phyloP scores from a whole-genome alignment of 2,797 vertebrate genomes.

The Coracias cyanogaster region DNA sequence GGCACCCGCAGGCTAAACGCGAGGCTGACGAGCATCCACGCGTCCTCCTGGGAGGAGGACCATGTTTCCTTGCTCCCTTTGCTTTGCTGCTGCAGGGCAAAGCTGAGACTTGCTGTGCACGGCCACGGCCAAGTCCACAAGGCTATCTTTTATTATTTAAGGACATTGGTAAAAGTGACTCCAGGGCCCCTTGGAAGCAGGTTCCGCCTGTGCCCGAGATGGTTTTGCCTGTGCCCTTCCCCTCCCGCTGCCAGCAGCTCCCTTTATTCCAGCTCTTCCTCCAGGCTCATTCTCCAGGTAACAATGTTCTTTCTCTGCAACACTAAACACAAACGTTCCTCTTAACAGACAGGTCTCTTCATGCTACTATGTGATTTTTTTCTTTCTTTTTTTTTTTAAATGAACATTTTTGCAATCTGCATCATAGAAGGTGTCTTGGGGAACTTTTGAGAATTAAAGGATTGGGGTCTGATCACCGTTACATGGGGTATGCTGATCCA shows the following conservation, averaged over 20 bases:
- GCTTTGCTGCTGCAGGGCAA: not conserved
- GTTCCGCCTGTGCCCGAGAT: not conserved
- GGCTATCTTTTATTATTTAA: not conserved
- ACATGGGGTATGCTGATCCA: not conserved
- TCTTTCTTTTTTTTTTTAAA: not conserved
- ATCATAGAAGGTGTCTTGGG: not conserved
- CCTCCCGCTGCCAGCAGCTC: not conserved
- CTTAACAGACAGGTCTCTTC: not conserved
- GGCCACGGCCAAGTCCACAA: accelerated
- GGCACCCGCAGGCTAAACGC: accelerated
- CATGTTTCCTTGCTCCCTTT: not conserved
- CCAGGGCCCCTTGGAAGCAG: not conserved
- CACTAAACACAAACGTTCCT: not conserved
- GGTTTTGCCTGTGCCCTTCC: not conserved
- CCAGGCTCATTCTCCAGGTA: slow-evolving; percentile 39
- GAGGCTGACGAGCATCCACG: not conserved
- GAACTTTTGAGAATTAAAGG: not conserved
- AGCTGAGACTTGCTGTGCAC: not conserved
- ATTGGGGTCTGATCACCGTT: not conserved
- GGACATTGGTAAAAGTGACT: not conserved
- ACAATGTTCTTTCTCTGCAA: slow-evolving; percentile 49
- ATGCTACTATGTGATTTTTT: not conserved
- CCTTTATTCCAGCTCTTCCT: not conserved
- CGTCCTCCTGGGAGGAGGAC: not conserved
- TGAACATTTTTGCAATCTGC: not conserved